These are phyloP conservation scores for cattle (Bos taurus) DNA, from an alignment of 2,113 vertebrate genomes.

Conservation along the genomic window DNA sequence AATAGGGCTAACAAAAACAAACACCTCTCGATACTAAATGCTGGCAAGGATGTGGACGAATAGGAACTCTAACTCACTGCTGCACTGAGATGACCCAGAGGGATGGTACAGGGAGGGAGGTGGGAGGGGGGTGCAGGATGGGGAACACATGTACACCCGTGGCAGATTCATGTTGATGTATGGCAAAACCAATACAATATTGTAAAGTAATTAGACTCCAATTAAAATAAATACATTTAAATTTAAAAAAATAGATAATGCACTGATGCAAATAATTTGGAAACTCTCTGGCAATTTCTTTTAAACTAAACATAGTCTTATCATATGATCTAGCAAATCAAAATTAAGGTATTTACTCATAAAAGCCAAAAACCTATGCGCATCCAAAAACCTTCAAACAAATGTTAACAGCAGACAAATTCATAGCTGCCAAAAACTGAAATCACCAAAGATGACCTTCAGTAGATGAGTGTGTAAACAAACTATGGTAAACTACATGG, in stretches of 20 bases:
- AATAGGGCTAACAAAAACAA: background rate
- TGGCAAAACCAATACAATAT: too few relatives aligned
- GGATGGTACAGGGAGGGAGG: too few relatives aligned
- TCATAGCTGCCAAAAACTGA: background rate
- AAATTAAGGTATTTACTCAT: background rate
- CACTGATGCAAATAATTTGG: background rate
- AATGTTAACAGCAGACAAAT: background rate
- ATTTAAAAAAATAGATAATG: background rate
- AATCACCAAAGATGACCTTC: background rate
- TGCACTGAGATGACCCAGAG: background rate
- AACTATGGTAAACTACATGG: background rate
- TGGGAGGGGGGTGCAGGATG: too few relatives aligned
- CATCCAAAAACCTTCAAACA: background rate
- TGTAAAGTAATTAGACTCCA: too few relatives aligned
- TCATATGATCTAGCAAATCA: background rate
- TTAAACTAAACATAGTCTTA: background rate
- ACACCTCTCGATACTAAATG: background rate
- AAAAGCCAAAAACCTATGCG: background rate
- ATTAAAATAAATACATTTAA: too few relatives aligned
- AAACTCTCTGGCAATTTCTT: background rate
- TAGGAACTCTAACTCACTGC: background rate
- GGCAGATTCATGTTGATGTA: too few relatives aligned
- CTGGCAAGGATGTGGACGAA: background rate
- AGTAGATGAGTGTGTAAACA: background rate
- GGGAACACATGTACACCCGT: too few relatives aligned